Percentiles rank a stretch among this genome's conserved stretches.
phyloP scores from a whole-genome alignment of 2,888 invertebrate genomes.

The Agrotis clavis region DNA sequence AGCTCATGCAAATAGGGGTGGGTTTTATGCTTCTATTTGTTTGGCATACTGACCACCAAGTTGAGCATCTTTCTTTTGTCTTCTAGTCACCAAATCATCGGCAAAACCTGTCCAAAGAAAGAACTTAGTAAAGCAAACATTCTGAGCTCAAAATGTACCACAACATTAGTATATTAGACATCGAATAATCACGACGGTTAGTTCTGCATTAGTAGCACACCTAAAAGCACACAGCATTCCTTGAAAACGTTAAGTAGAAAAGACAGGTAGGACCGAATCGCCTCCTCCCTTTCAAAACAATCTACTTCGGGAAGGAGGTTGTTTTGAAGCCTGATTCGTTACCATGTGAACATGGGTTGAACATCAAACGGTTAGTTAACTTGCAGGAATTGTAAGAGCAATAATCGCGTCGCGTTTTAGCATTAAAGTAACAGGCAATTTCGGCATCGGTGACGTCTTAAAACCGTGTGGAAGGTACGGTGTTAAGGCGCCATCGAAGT shows the following conservation, averaged over 20 bases:
- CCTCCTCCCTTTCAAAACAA: constrained; percentile 70
- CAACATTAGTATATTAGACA: constrained; percentile 80
- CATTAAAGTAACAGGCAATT: constrained; percentile 56
- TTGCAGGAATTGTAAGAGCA: constrained; percentile 44
- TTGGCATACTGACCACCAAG: constrained; percentile 83
- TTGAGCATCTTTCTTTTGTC: constrained; percentile 90
- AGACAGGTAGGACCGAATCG: constrained; percentile 75
- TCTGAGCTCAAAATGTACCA: constrained; percentile 18
- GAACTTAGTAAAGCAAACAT: constrained; percentile 45
- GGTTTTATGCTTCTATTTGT: constrained; percentile 1
- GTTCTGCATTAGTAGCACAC: constrained; percentile 87
- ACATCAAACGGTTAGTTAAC: constrained; percentile 36
- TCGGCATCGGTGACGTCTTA: constrained; percentile 38
- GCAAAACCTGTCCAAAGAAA: constrained; percentile 85
- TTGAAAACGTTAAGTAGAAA: constrained; percentile 77
- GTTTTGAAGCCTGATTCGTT: constrained; percentile 51
- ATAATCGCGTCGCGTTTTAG: constrained; percentile 36
- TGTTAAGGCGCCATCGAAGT: constrained; percentile 39
- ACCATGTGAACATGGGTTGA: constrained; percentile 28
- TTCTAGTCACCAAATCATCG: constrained; percentile 89
- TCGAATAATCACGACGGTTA: constrained; percentile 77
- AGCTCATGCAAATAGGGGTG: not conserved
- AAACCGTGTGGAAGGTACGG: constrained; percentile 24
- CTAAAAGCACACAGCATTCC: constrained; percentile 88
- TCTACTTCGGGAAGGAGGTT: constrained; percentile 24